phyloP scores from a whole-genome alignment of 2,888 invertebrate genomes.

The Carpatolechia fugitivella region DNA sequence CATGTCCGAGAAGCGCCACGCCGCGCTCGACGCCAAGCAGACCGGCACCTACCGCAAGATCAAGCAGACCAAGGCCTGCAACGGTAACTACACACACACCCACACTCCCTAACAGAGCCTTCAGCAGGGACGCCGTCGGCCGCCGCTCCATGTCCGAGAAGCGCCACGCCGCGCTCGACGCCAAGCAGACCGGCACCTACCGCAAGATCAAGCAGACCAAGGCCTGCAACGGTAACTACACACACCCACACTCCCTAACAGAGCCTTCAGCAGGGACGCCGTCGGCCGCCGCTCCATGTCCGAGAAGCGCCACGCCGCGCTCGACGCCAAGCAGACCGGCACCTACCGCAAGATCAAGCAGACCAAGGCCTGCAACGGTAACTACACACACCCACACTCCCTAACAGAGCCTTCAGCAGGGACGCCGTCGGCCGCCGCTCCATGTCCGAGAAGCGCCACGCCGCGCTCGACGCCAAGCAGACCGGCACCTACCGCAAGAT shows the following conservation, averaged over 20 bases:
- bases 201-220: conserved; percentile 66
- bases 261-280: conserved; percentile 93
- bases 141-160: conserved; percentile 99
- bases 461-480: conserved; percentile 94
- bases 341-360: conserved; percentile 64
- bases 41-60: conserved; percentile 61
- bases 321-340: conserved; percentile 75
- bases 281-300: conserved; percentile 98
- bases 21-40: conserved; percentile 92
- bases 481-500: conserved; percentile 94
- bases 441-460: conserved; percentile 99
- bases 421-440: conserved; percentile 98
- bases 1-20: conserved; percentile 99
- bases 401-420: conserved; percentile 87
- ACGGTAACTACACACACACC: conserved; percentile 38
- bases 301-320: conserved; percentile 98
- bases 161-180: conserved; percentile 96
- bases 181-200: conserved; percentile 72
- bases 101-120: conserved; percentile 90
- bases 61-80: conserved; percentile 72
- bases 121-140: conserved; percentile 94
- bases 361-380: conserved; percentile 68
- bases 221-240: conserved; percentile 58
- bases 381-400: too few species aligned
- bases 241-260: conserved; percentile 85